phyloP scores from a whole-genome alignment of 2,113 vertebrate species.

The Ciconia maguari region DNA sequence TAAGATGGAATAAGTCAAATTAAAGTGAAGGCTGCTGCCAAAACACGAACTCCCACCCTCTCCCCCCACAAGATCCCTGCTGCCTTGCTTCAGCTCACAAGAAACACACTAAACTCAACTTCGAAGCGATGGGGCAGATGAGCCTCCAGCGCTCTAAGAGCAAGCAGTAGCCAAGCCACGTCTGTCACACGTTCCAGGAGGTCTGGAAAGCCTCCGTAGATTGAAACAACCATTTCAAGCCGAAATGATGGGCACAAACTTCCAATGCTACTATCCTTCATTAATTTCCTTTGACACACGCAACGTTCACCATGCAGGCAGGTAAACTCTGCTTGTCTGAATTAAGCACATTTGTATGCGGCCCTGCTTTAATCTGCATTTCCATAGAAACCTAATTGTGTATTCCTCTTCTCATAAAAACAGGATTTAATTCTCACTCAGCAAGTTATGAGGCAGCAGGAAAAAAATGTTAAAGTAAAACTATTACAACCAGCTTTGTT shows the following conservation, averaged over 20 bases:
- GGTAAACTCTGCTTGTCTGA: neutral
- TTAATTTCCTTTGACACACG: neutral
- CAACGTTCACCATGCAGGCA: neutral
- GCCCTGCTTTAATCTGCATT: neutral
- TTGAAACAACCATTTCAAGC: no score
- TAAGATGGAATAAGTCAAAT: neutral
- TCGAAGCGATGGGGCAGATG: no score
- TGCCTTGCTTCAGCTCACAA: neutral
- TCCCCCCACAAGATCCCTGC: neutral
- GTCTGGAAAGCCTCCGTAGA: neutral
- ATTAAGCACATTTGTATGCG: neutral
- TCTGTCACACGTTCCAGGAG: accelerated
- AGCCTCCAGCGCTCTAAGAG: neutral
- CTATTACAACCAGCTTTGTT: neutral
- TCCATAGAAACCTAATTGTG: neutral
- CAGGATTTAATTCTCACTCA: slow-evolving; percentile 41
- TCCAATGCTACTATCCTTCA: neutral
- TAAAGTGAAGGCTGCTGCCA: neutral
- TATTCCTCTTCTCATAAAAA: slow-evolving; percentile 1
- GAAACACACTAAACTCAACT: neutral
- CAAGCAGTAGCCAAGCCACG: accelerated
- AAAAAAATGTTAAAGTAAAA: neutral
- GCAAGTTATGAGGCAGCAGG: neutral
- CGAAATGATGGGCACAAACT: neutral
- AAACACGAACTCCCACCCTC: neutral